Percentiles rank a stretch among this genome's conserved stretches.
phyloP scores from a whole-genome alignment of 2,888 invertebrate species.

The Syrphus vitripennis region DNA sequence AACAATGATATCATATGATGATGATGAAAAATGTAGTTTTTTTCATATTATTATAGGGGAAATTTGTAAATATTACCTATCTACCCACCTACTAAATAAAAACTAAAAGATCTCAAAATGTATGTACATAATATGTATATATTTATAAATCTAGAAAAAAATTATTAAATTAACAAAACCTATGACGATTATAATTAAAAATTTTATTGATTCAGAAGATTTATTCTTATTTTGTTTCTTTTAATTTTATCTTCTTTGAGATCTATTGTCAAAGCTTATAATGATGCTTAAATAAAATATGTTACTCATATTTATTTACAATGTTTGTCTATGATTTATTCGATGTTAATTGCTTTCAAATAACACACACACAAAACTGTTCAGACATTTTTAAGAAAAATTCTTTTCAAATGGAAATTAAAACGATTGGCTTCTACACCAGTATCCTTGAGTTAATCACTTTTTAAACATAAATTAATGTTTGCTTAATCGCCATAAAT shows the following conservation, averaged over 20 bases:
- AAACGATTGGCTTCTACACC: neutral
- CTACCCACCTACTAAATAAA: too few relatives aligned
- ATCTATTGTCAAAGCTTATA: neutral
- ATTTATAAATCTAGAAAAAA: too few relatives aligned
- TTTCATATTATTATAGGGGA: too few relatives aligned
- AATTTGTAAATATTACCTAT: too few relatives aligned
- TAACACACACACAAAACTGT: neutral
- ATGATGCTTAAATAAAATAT: neutral
- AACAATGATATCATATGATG: too few relatives aligned
- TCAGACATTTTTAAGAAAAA: neutral
- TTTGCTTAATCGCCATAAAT: neutral
- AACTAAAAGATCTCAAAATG: too few relatives aligned
- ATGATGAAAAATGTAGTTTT: too few relatives aligned
- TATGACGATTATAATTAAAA: neutral
- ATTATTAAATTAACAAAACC: too few relatives aligned
- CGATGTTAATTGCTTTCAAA: neutral
- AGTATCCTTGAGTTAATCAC: neutral
- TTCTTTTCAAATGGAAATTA: neutral
- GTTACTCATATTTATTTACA: neutral
- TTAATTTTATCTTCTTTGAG: neutral
- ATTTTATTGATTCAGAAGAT: neutral
- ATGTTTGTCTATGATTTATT: neutral
- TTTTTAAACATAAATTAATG: neutral
- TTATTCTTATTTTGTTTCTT: neutral
- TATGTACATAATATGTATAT: too few relatives aligned